Evolutionary conservation across 30 jellyfish, hydroid and myxozoan species (phyloP), one percentile per base, ranked within the genome.

Genomic region (Cassiopea xamachana): DNA sequence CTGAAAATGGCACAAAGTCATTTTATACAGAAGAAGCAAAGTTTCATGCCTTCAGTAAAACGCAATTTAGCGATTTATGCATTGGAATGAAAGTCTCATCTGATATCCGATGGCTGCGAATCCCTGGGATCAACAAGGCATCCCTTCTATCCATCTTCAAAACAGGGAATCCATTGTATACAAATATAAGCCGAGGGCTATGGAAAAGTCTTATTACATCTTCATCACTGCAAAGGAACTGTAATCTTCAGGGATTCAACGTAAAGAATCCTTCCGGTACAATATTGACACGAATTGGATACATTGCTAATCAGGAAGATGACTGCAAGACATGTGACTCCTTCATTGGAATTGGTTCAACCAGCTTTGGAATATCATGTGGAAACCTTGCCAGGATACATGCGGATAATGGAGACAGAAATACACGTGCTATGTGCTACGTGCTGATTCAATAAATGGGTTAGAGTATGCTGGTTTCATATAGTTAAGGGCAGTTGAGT

Each of bases 221-320:
- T 60, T 83, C 92, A 14, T 83, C 92, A 2, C 46, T 83, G 49
- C 92, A 83, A 76, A 2, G 74, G 1, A 17, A 70, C 84, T 83
- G 92, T 48, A 69, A 83, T 50, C 83, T 84, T 7, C 84, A 83
- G 47, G 92, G 92, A 9, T 83, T 83, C 75, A 83, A 83, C 84
- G 85, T 73, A 43, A 50, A 50, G n/a, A 84, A 71, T n/a, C 75
- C 48, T 48, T 59, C 46, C 1, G 50, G 50, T 3, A 59, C 48
- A 46, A 44, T 83, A 16, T 43, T 27, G 61, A 5, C 69, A 1
- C 19, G 92, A 60, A 44, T 83, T 46, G 92, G 92, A 12, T 8
- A 61, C 50, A 49, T 69, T 17, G 75, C 76, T 1, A 83, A 83
- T 45, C 76, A 83, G 39, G 76, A 83, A 71, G 45, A 48, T 18